Conservation (phyloP, 2,113 vertebrate genomes). For the Pelvicachromis taeniatus region DNA sequence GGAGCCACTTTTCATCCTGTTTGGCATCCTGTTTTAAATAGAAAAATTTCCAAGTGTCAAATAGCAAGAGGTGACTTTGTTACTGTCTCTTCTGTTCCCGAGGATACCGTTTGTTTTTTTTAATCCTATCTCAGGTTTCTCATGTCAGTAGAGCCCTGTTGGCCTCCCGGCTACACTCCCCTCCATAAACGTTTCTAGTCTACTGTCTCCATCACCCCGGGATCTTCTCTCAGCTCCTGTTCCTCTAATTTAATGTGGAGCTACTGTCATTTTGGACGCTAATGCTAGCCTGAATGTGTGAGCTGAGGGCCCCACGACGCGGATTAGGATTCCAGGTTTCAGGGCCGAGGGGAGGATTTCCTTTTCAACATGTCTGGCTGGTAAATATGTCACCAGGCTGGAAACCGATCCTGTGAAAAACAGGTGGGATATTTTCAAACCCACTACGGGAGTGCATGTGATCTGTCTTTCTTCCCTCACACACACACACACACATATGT, state of each 20-base stretch:
- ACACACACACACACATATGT: not conserved
- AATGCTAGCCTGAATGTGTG: not conserved
- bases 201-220: constrained; percentile 6
- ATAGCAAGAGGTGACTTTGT: not conserved
- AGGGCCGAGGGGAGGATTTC: constrained; percentile 53
- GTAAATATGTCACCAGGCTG: constrained; percentile 55
- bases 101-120: not conserved
- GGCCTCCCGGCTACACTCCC: not conserved
- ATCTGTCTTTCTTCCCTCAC: not conserved
- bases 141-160: not conserved
- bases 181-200: not conserved
- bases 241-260: constrained; percentile 5
- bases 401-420: constrained; percentile 44
- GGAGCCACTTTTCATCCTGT: not conserved
- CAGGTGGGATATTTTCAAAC: constrained; percentile 55
- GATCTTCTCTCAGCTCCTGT: constrained; percentile 24
- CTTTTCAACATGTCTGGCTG: constrained; percentile 51
- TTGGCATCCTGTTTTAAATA: not conserved
- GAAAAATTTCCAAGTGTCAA: not conserved
- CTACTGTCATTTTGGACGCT: constrained; percentile 23
- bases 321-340: constrained; percentile 36
- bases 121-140: not conserved
- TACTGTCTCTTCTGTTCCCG: not conserved
- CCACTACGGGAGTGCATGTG: constrained; percentile 5
- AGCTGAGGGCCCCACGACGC: not conserved